Evolutionary conservation across 2,797 vertebrate genomes (phyloP).

Genomic region (Periparus ater): DNA sequence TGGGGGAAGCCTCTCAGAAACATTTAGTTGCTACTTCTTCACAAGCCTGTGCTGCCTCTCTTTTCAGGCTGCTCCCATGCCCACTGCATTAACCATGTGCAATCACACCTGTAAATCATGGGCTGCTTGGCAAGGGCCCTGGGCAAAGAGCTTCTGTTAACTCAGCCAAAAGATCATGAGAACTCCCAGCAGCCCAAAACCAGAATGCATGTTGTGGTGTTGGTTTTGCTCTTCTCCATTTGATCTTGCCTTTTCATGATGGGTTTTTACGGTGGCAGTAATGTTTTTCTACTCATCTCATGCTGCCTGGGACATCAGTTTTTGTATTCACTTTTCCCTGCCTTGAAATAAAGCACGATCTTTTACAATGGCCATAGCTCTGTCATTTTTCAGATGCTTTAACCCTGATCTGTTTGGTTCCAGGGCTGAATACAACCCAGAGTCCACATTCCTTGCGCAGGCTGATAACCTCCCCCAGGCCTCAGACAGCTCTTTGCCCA

Average conservation of each 20-base stretch:
- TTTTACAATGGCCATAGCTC: background rate
- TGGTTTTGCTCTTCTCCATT: background rate
- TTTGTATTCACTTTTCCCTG: background rate
- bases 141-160: background rate
- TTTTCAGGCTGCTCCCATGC: background rate
- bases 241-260: background rate
- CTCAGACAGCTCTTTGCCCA: background rate
- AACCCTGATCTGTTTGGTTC: background rate
- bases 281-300: background rate
- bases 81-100: background rate
- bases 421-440: background rate
- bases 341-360: background rate
- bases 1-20: background rate
- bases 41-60: background rate
- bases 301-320: background rate
- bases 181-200: background rate
- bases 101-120: background rate
- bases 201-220: background rate
- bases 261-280: background rate
- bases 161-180: rapidly evolving
- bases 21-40: background rate
- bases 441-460: background rate
- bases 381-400: background rate
- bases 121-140: background rate
- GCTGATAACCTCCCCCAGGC: background rate